Evolutionary conservation across 2,797 vertebrate species (phyloP).

Genomic region (Chloroceryle amazona): DNA sequence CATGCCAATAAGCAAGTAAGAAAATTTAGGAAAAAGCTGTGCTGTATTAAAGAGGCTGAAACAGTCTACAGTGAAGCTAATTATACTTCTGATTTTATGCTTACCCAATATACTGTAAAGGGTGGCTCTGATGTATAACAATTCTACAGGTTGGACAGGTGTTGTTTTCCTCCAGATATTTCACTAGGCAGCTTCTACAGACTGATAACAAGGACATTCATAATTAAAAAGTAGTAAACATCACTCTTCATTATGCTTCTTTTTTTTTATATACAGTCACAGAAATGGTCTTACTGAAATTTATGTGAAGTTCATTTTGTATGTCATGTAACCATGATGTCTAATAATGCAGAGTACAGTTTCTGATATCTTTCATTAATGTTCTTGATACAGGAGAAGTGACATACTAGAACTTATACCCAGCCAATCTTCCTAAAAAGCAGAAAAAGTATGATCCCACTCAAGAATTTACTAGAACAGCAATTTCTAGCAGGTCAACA

Average conservation of each 20-base stretch:
- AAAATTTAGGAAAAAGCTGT: not conserved
- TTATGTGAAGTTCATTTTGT: not conserved
- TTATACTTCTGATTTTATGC: constrained; percentile 30
- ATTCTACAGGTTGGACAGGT: constrained; percentile 98
- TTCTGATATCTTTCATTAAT: not conserved
- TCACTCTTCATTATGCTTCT: no score
- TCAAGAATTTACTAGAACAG: not conserved
- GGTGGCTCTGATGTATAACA: constrained; percentile 99
- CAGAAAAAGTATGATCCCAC: not conserved
- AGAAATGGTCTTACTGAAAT: not conserved
- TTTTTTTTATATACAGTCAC: not conserved
- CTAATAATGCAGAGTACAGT: not conserved
- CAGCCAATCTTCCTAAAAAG: not conserved
- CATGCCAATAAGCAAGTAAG: not conserved
- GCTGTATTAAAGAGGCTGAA: not conserved
- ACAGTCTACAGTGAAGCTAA: not conserved
- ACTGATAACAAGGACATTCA: constrained; percentile 80
- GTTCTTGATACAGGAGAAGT: not conserved
- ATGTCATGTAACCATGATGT: not conserved
- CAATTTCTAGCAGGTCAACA: not conserved
- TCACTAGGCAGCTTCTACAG: constrained; percentile 98
- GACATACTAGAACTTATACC: not conserved
- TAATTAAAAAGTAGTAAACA: not conserved
- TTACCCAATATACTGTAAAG: constrained; percentile 98
- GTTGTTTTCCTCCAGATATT: constrained; percentile 99